Base-by-base conservation (phyloP, 1,140 invertebrate species). In the Hyphantria cunea region DNA sequence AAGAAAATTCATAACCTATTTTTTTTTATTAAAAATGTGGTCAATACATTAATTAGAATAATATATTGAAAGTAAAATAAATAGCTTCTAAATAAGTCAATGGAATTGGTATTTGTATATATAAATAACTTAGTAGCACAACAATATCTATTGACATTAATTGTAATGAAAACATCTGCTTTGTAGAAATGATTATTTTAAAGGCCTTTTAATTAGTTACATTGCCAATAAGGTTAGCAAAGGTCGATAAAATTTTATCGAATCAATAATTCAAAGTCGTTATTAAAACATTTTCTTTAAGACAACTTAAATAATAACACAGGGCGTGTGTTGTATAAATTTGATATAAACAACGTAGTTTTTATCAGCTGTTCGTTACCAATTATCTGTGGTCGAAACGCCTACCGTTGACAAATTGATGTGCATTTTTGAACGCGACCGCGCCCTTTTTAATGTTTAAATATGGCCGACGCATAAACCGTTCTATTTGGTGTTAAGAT, bases 351-450 rank as follows among this genome's bases (percentile, higher is more conserved):
- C 76, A 83, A 78, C 65, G 72, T 60, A 62, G 62, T 72, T 84
- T 84, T 84, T 80, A 81, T 78, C 55, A 58, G 45, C 55, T 58
- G 68, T 70, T 76, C 76, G 72, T 76, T 74, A 68, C 79, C 82
- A 84, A 84, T 86, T 84, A 84, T 70, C 32, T 56, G 58, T 60
- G 65, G 61, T 70, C 54, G 79, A 70, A 82, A 84, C 84, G 82
- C 80, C 82, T 82, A 73, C 64, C 33, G 67, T 70, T 82, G 82
- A 86, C 84, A 85, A 81, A 85, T 86, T 86, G 76, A 73, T 64
- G 68, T 59, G 58, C 9, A 58, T 58, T 58, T 58, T 33, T 48
- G 64, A 55, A 55, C 61, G 62, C 55, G 52, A 66, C 63, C 74
- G 73, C 76, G 54, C 54, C 54, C 54, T 56, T 58, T 58, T 34